Conservation (phyloP, 2,113 vertebrate species). For the Neopipo cinnamomea region DNA sequence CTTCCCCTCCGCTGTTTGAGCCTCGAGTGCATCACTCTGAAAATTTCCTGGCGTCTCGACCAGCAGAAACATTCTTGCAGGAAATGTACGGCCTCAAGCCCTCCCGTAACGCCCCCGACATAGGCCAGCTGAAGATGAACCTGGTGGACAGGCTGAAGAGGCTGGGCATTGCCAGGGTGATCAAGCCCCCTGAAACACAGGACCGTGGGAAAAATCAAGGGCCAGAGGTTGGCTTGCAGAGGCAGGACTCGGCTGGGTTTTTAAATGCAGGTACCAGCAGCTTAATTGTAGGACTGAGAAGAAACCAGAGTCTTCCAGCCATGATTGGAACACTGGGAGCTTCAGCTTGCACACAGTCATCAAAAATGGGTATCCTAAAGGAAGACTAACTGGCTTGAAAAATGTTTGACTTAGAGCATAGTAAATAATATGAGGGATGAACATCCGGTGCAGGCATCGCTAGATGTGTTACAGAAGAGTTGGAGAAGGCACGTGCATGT, state of each 20-base stretch:
- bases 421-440: background rate
- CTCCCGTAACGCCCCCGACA: conserved; percentile 71
- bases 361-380: conserved; percentile 78
- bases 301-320: conserved; percentile 93
- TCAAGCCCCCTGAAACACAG: conserved; percentile 68
- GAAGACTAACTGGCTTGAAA: conserved; percentile 63
- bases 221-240: conserved; percentile 43
- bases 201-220: conserved; percentile 19
- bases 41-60: conserved; percentile 93
- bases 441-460: background rate
- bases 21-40: conserved; percentile 76
- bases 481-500: conserved; percentile 65
- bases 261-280: conserved; percentile 83
- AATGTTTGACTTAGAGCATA: background rate
- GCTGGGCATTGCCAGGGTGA: conserved; percentile 85
- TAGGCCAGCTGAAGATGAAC: conserved; percentile 77
- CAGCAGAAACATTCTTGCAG: conserved; percentile 92
- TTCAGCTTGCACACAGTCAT: conserved; percentile 64
- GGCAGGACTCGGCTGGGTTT: conserved; percentile 80
- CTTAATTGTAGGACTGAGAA: conserved; percentile 86
- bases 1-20: conserved; percentile 79
- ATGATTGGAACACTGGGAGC: conserved; percentile 82
- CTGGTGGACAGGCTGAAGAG: conserved; percentile 88
- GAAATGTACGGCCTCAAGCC: conserved; percentile 88
- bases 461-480: conserved; percentile 34